phyloP scores from a whole-genome alignment of 2,888 invertebrate species.

The Euzophera pinguis region DNA sequence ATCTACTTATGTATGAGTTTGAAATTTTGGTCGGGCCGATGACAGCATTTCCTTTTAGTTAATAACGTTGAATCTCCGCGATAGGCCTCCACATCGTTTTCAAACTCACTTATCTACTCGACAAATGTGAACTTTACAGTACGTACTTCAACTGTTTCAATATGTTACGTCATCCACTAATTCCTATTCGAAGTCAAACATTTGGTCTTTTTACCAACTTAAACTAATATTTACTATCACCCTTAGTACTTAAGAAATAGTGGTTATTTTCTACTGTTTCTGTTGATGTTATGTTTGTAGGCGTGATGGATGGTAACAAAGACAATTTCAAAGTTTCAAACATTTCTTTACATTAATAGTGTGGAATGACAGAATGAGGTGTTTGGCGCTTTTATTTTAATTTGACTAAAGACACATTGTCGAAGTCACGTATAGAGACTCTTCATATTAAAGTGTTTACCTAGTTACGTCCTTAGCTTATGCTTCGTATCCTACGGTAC shows the following conservation, averaged over 20 bases:
- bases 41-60: no score
- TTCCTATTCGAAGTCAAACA: conserved; percentile 58
- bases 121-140: not conserved
- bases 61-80: no score
- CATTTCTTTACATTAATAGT: conserved; percentile 54
- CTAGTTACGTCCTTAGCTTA: no score
- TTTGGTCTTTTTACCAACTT: conserved; percentile 35
- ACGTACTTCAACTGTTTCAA: conserved; percentile 25
- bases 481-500: no score
- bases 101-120: not conserved
- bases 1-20: no score
- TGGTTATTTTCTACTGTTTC: conserved; percentile 19
- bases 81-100: no score
- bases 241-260: conserved; percentile 6
- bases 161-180: conserved; percentile 59
- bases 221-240: not conserved
- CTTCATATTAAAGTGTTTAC: not conserved
- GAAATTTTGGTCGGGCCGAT: no score
- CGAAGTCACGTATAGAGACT: not conserved
- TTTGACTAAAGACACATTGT: conserved; percentile 38
- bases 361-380: conserved; percentile 67
- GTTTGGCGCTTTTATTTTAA: conserved; percentile 44
- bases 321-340: conserved; percentile 56
- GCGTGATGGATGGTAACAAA: conserved; percentile 51
- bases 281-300: conserved; percentile 16